Conservation (phyloP, 2,797 vertebrate species). For the Diplodus puntazzo region DNA sequence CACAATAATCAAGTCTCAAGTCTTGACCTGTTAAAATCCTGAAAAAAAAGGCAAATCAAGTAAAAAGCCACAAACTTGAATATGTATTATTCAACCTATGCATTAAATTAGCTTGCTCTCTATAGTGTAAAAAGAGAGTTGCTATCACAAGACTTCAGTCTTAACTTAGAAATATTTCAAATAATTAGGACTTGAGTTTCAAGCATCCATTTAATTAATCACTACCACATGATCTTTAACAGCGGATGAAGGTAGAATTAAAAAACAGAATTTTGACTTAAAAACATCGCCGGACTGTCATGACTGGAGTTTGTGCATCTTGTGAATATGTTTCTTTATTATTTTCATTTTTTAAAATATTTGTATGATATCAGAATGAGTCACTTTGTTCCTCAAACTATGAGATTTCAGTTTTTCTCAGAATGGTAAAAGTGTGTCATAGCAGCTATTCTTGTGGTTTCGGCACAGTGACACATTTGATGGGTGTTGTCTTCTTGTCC, state of each 20-base stretch:
- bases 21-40: no score
- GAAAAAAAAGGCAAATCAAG: no score
- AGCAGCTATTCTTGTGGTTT: background rate
- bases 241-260: background rate
- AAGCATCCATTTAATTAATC: background rate
- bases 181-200: no score
- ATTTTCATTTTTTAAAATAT: background rate
- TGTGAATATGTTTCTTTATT: background rate
- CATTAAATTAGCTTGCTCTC: no score
- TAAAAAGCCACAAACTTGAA: no score
- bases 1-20: no score
- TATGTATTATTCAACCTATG: no score
- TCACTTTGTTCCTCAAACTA: background rate
- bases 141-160: no score
- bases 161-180: no score
- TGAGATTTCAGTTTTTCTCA: background rate
- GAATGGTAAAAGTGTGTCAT: background rate
- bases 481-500: conserved; percentile 32
- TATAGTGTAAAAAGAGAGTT: no score
- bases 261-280: background rate
- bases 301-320: no score
- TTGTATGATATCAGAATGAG: background rate
- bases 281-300: no score
- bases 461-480: conserved; percentile 5
- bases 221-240: background rate